Evolutionary conservation across 2,888 invertebrate genomes (phyloP).

Genomic region (Ommatoiulus sabulosus): DNA sequence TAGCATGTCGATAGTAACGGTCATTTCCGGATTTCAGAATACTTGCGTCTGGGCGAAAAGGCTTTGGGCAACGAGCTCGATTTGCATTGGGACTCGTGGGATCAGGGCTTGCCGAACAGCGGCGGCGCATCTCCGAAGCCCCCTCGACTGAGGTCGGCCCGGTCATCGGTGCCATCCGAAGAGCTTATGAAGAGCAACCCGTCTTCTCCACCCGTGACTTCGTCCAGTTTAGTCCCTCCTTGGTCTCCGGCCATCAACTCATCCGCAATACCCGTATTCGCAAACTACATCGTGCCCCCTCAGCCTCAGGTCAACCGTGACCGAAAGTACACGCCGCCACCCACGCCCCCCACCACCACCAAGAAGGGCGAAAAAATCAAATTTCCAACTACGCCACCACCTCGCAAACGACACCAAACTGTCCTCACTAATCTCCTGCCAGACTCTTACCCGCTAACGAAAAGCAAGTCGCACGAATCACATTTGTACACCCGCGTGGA

Average conservation of each 20-base stretch:
- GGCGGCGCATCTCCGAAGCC: constrained; percentile 64
- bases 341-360: constrained; percentile 71
- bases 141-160: constrained; percentile 68
- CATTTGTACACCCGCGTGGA: constrained; percentile 79
- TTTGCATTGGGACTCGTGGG: constrained; percentile 96
- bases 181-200: constrained; percentile 65
- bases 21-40: constrained; percentile 69
- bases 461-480: constrained; percentile 93
- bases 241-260: constrained; percentile 60
- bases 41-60: constrained; percentile 73
- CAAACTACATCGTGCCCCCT: constrained; percentile 50
- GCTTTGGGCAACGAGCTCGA: constrained; percentile 72
- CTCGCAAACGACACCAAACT: constrained; percentile 79
- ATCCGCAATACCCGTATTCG: constrained; percentile 45
- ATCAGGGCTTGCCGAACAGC: constrained; percentile 72
- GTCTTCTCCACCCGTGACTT: constrained; percentile 60
- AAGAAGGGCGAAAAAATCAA: constrained; percentile 70
- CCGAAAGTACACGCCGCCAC: constrained; percentile 70
- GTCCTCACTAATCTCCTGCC: constrained; percentile 67
- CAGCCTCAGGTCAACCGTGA: constrained; percentile 61
- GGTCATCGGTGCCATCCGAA: constrained; percentile 75
- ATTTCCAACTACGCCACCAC: constrained; percentile 85
- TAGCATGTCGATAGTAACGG: background rate
- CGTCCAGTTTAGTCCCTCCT: constrained; percentile 59
- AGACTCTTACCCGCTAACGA: constrained; percentile 78